Evolutionary conservation across 2,113 vertebrate genomes (phyloP).

Genomic region (Pedetes capensis): DNA sequence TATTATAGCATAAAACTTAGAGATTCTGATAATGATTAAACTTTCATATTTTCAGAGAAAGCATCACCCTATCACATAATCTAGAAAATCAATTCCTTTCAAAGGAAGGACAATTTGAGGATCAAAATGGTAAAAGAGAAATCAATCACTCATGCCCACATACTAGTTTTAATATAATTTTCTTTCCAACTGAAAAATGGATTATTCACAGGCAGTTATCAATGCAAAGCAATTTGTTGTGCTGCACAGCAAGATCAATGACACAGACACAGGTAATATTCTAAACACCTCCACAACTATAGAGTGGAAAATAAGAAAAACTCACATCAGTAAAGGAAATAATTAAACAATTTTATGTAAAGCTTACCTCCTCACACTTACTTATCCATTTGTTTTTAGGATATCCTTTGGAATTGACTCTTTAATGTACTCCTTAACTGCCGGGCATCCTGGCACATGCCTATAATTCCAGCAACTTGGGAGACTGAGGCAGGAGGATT

Average conservation of each 20-base stretch:
- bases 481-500: too few species aligned
- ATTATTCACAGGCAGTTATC: background rate
- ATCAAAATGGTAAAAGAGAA: background rate
- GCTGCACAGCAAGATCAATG: background rate
- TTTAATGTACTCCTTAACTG: too few species aligned
- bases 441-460: too few species aligned
- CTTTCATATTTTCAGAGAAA: slow-evolving; percentile 20
- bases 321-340: background rate
- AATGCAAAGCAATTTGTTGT: background rate
- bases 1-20: background rate
- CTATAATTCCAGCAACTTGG: too few species aligned
- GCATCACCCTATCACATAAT: background rate
- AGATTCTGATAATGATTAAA: background rate
- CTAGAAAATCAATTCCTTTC: slow-evolving; percentile 1
- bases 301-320: background rate
- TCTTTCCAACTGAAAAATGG: slow-evolving; percentile 5
- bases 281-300: background rate
- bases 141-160: background rate
- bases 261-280: background rate
- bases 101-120: background rate
- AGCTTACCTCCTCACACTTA: background rate
- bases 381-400: background rate
- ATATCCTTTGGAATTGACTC: background rate
- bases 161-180: background rate
- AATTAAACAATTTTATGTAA: background rate